Evolutionary conservation across 2,113 vertebrate genomes (phyloP), one percentile per base, ranked within the genome.

Genomic region (Zosterops pallidus): DNA sequence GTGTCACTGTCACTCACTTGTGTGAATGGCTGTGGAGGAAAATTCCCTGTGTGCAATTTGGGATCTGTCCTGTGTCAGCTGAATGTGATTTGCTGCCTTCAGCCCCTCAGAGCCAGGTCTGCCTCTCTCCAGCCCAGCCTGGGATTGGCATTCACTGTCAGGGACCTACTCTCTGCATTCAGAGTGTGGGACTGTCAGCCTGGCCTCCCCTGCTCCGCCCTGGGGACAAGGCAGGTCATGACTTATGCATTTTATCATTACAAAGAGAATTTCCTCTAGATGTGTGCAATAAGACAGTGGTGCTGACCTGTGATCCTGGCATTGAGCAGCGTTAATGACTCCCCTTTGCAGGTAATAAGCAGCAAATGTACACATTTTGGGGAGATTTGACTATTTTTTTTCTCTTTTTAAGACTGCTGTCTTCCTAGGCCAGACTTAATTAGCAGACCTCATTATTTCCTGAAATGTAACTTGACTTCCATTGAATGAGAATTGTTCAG

Each of bases 381-480:
- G 86, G 76, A 84, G 68, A 81, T 90, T 52, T 68, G 86, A 69
- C 5, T 19, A 12, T 50, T 79, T 86, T 81, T 50, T 71, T 50
- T 33, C 56, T 8, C 28, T 37, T 92, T 94, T 86, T 84, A 83
- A 86, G 83, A 57, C 44, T 87, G 80, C 94, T 93, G 87, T 75
- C 94, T 95, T 91, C 79, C 56, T 93, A 88, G 95, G 93, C 91
- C 83, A 96, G 69, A 87, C 94, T 90, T 96, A 97, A 96, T 97
- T 96, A 97, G 95, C 71, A 95, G 87, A 92, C 84, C 94, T 97
- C 94, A 96, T 97, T 96, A 96, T 88, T 95, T 92, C 86, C 83
- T 82, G 70, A 90, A 94, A 82, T 97, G 94, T 95, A 95, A 97
- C 83, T 90, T 95, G 96, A 91, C 89, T 97, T 94, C 89, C 84